Conservation (phyloP, 2,888 invertebrate species). For the Melanotus villosus region DNA sequence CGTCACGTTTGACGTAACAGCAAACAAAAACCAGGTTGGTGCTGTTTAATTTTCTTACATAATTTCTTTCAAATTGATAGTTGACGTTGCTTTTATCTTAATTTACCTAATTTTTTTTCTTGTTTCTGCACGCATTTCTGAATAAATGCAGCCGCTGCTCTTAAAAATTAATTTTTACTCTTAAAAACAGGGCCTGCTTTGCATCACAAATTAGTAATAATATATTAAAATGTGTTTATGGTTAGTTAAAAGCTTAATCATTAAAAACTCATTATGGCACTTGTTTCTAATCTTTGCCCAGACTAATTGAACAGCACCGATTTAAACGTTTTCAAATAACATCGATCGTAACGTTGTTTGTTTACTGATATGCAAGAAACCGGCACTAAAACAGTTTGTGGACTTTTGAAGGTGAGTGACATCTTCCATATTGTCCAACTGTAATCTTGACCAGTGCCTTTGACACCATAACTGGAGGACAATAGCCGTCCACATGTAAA, state of each 20-base stretch:
- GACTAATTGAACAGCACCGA: slow-evolving; percentile 5
- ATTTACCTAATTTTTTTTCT: no score
- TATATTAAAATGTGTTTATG: background rate
- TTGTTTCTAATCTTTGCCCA: background rate
- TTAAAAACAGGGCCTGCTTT: background rate
- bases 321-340: background rate
- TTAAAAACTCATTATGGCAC: slow-evolving; percentile 4
- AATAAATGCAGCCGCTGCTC: no score
- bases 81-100: background rate
- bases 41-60: background rate
- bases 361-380: background rate
- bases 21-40: slow-evolving; percentile 8
- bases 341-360: background rate
- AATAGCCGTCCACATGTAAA: slow-evolving; percentile 9
- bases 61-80: background rate
- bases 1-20: slow-evolving; percentile 20
- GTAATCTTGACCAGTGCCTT: slow-evolving; percentile 8
- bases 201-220: background rate
- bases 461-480: slow-evolving; percentile 25
- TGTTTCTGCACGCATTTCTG: background rate
- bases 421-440: slow-evolving; percentile 22
- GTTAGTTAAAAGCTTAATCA: slow-evolving; percentile 3
- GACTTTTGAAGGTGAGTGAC: slow-evolving; percentile 32
- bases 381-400: background rate
- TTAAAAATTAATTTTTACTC: no score